A percentile compares a stretch with the other conserved stretches of the same genome.
Conservation (phyloP, 1,140 invertebrate species). For the Ostrea denselamellosa region DNA sequence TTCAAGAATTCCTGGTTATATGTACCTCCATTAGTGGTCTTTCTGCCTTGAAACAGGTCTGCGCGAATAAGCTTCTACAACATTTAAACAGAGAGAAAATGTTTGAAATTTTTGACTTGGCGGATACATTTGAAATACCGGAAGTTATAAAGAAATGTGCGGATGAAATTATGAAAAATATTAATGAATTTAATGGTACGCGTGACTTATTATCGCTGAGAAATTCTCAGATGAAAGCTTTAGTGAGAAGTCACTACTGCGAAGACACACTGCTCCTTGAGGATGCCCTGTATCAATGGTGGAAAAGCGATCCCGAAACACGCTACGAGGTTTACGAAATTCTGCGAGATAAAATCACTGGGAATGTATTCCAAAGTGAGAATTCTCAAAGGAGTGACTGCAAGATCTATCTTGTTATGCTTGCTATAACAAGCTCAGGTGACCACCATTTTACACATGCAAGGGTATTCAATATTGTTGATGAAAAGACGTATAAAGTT, state of each 20-base stretch:
- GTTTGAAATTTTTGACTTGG: constrained; percentile 22
- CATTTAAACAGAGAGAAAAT: constrained; percentile 11
- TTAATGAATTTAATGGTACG: background rate
- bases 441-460: background rate
- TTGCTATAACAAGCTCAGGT: background rate
- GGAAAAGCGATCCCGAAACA: background rate
- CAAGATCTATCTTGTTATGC: background rate
- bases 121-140: background rate
- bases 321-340: background rate
- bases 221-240: constrained; percentile 10
- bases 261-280: background rate
- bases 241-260: background rate
- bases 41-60: background rate
- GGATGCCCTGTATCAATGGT: background rate
- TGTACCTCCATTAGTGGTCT: constrained; percentile 8
- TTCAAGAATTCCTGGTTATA: background rate
- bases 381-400: background rate
- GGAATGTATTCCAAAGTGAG: background rate
- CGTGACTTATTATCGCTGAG: background rate
- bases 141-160: background rate
- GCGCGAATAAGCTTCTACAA: background rate
- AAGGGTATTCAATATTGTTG: background rate
- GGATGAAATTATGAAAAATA: constrained; percentile 17
- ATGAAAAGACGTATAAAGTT: background rate
- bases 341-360: background rate